A percentile compares a stretch with the other conserved stretches of the same genome.
These are phyloP conservation scores for Merluccius polli DNA, from an alignment of 2,797 vertebrate species.

Conservation along the genomic window DNA sequence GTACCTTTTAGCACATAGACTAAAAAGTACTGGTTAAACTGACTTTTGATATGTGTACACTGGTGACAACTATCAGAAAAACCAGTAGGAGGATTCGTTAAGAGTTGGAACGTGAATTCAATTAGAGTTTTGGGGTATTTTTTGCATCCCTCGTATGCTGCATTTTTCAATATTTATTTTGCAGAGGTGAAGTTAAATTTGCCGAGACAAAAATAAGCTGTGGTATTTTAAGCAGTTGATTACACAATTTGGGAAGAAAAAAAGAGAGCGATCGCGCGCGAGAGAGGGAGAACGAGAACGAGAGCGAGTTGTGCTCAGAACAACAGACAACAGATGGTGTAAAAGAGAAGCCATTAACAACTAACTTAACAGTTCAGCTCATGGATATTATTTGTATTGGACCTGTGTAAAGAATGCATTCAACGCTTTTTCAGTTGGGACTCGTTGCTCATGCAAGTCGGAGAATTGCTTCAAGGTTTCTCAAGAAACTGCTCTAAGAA, in stretches of 20 bases:
- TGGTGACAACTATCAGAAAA: too few species aligned
- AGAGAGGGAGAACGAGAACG: conserved; percentile 2
- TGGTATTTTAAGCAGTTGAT: background rate
- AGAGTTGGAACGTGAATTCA: too few species aligned
- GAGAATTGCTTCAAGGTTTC: background rate
- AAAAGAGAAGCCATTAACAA: conserved; percentile 48
- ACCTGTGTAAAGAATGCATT: conserved; percentile 12
- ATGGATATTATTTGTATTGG: conserved; percentile 47
- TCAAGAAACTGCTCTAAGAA: background rate
- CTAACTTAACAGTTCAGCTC: conserved; percentile 53
- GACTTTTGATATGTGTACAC: too few species aligned
- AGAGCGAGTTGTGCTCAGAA: too few species aligned
- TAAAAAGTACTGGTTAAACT: too few species aligned
- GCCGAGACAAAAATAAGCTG: background rate
- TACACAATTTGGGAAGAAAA: conserved; percentile 33
- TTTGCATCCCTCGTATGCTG: too few species aligned
- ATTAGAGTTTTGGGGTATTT: too few species aligned
- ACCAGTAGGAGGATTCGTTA: too few species aligned
- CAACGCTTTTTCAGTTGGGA: background rate
- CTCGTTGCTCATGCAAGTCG: too few species aligned
- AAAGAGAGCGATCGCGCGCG: conserved; percentile 9
- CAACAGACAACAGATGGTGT: conserved; percentile 63
- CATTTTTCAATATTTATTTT: background rate
- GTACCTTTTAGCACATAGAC: too few species aligned
- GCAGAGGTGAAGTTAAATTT: background rate